Evolutionary conservation across 2,888 invertebrate genomes (phyloP).

Genomic region (Agapostemon virescens): DNA sequence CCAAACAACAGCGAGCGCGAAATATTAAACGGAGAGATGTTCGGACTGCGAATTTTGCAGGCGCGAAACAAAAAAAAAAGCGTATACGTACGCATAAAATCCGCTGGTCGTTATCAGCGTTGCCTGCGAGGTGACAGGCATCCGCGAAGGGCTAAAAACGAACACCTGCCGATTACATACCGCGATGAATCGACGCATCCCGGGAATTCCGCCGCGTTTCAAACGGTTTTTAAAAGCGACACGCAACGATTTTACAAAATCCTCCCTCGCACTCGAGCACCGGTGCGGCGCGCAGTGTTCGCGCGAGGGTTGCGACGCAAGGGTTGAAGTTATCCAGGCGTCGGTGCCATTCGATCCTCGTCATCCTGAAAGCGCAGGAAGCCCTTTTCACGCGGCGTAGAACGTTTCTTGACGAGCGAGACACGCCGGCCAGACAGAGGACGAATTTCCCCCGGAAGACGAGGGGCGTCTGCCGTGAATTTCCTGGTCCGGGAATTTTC

Average conservation of each 20-base stretch:
- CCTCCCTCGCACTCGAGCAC: not conserved
- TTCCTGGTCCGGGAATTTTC: constrained; percentile 40
- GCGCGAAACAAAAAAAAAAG: too few relatives aligned
- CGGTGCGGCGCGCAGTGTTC: not conserved
- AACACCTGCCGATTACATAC: not conserved
- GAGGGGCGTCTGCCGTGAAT: not conserved
- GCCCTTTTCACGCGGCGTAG: not conserved
- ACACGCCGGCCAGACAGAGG: not conserved
- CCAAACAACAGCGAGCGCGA: too few relatives aligned
- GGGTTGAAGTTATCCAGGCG: not conserved
- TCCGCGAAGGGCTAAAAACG: not conserved
- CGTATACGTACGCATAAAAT: not conserved
- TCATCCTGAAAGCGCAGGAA: not conserved
- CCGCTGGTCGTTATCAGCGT: not conserved
- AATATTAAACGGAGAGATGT: too few relatives aligned
- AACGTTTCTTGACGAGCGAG: not conserved
- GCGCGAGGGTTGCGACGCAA: not conserved
- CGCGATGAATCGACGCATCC: not conserved
- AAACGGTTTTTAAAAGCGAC: not conserved
- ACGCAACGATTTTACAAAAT: not conserved
- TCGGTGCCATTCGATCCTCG: not conserved
- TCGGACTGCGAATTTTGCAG: too few relatives aligned
- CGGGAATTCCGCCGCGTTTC: not conserved
- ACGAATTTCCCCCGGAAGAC: constrained; percentile 15
- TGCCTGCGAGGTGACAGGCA: not conserved